Conservation (phyloP, 2,113 vertebrate species). For the Epinephelus fuscoguttatus region DNA sequence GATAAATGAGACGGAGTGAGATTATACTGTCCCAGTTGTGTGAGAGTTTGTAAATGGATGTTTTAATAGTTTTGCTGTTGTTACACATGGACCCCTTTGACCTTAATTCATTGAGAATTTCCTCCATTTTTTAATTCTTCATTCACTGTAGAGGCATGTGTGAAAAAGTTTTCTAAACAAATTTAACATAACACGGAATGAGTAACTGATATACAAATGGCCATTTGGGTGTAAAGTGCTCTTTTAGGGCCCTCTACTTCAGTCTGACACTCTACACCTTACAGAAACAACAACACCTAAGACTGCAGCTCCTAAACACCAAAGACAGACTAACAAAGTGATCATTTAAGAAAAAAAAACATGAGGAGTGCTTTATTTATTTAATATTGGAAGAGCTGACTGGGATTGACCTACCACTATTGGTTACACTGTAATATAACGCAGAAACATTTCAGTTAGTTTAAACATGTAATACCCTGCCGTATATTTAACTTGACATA, state of each 20-base stretch:
- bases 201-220: too few relatives aligned
- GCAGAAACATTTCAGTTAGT: background rate
- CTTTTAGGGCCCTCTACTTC: background rate
- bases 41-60: too few relatives aligned
- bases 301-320: background rate
- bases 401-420: background rate
- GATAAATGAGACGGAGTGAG: too few relatives aligned
- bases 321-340: background rate
- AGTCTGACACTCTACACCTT: constrained; percentile 1
- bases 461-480: background rate
- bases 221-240: too few relatives aligned
- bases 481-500: constrained; percentile 3
- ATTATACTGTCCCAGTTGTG: too few relatives aligned
- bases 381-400: background rate
- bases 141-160: too few relatives aligned
- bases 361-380: background rate
- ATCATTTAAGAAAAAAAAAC: background rate
- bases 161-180: too few relatives aligned
- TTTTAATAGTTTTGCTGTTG: too few relatives aligned
- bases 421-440: background rate
- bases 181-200: too few relatives aligned
- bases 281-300: background rate
- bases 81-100: too few relatives aligned
- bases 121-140: too few relatives aligned
- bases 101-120: too few relatives aligned